Evolutionary conservation across 2,113 vertebrate genomes (phyloP).

Genomic region (Oenanthe oenanthe): DNA sequence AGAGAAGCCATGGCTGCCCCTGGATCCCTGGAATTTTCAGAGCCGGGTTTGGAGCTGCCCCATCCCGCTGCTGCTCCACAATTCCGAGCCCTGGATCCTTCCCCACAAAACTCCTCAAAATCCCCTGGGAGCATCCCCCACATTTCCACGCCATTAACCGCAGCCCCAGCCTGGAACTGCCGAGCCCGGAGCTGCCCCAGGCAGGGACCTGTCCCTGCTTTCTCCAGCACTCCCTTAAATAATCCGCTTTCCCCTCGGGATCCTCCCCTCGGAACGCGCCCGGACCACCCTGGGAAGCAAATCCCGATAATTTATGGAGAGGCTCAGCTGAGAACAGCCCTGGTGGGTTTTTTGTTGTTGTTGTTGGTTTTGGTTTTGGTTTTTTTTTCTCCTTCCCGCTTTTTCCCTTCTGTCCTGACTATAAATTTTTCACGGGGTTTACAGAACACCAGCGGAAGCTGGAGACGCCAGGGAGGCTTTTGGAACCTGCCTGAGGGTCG

Average conservation of each 20-base stretch:
- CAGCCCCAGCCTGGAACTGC: not conserved
- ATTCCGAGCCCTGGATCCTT: rapidly evolving
- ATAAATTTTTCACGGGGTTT: conserved; percentile 63
- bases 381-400: not conserved
- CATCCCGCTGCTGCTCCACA: no score
- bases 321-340: conserved; percentile 37
- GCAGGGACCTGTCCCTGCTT: not conserved
- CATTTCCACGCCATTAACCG: not conserved
- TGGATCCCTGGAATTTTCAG: not conserved
- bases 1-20: no score
- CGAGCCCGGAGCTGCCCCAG: not conserved
- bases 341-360: no score
- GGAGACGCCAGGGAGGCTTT: conserved; percentile 21
- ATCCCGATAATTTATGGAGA: conserved; percentile 59
- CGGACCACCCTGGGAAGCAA: conserved; percentile 31
- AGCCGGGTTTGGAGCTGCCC: not conserved
- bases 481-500: conserved; percentile 34
- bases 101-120: not conserved
- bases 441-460: conserved; percentile 59
- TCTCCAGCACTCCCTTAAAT: not conserved
- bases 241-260: not conserved
- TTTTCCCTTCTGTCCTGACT: conserved; percentile 12
- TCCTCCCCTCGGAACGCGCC: not conserved
- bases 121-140: not conserved
- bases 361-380: not conserved